Conservation (phyloP, 2,113 vertebrate species). For the Ellobius talpinus region DNA sequence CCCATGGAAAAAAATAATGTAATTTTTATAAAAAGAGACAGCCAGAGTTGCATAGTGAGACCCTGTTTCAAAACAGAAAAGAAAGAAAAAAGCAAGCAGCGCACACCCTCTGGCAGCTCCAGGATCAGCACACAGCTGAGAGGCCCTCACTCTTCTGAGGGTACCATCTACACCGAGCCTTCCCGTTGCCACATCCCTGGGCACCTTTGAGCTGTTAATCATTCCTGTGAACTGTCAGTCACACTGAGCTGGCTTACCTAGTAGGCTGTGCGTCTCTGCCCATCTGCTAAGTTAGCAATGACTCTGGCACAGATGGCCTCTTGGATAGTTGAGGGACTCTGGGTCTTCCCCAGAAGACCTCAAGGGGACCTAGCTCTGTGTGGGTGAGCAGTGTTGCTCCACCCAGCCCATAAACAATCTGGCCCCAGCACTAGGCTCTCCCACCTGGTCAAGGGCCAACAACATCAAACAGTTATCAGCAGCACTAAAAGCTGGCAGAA, state of each 20-base stretch:
- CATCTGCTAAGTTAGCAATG: not conserved
- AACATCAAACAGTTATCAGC: not conserved
- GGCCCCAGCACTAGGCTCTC: not conserved
- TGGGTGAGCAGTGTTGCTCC: not conserved
- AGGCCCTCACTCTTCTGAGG: not conserved
- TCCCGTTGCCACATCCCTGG: not conserved
- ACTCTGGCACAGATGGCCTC: not conserved
- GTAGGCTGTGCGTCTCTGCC: not conserved
- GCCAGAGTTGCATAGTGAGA: not conserved
- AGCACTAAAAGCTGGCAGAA: not conserved
- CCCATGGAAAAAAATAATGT: not conserved
- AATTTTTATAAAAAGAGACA: not conserved
- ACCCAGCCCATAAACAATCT: not conserved
- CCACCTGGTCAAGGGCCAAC: not conserved
- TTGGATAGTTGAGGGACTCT: not conserved
- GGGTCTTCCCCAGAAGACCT: not conserved
- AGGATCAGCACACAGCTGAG: not conserved
- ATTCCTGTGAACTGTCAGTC: not conserved
- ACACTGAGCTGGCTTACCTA: not conserved
- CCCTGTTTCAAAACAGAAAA: not conserved
- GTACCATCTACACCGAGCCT: no score
- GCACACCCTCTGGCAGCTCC: not conserved
- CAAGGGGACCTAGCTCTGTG: no score
- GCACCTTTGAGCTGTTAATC: not conserved
- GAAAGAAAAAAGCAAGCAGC: not conserved